Evolutionary conservation across 2,888 invertebrate species (phyloP).

Genomic region (Ormyrus rosae): DNA sequence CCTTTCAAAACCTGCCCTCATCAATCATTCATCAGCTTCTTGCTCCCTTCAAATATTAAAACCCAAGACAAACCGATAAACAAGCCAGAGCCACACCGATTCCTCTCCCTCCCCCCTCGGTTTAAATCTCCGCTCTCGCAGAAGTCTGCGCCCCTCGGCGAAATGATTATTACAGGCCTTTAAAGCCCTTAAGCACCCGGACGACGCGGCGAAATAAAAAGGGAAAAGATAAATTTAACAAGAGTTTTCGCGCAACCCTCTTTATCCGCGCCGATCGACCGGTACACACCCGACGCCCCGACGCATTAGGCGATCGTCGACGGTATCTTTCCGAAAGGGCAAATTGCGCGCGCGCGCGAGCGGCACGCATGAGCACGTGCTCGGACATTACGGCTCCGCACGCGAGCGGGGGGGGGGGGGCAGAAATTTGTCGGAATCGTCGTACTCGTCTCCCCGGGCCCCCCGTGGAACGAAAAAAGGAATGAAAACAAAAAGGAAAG

Average conservation of each 20-base stretch:
- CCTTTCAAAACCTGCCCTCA: too few species aligned
- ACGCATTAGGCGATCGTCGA: conserved; percentile 31
- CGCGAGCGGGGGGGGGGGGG: conserved; percentile 35
- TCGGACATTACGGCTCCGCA: conserved; percentile 27
- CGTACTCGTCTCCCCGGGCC: neutral
- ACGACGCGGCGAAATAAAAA: neutral
- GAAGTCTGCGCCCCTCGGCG: too few species aligned
- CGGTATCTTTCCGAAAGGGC: conserved; percentile 9
- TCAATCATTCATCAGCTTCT: too few species aligned
- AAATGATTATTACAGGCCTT: too few species aligned
- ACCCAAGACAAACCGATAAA: too few species aligned
- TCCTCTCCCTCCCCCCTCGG: too few species aligned
- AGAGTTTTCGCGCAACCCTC: conserved; percentile 19
- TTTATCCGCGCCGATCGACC: neutral
- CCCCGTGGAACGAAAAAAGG: neutral
- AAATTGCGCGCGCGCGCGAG: conserved; percentile 11
- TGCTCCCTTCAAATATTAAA: too few species aligned
- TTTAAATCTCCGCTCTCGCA: too few species aligned
- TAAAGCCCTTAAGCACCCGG: too few species aligned
- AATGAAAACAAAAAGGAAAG: conserved; percentile 44
- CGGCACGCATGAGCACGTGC: conserved; percentile 22
- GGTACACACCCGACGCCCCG: neutral
- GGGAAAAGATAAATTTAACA: conserved; percentile 27
- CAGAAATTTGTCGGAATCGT: conserved; percentile 41
- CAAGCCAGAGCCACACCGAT: too few species aligned